phyloP scores from a whole-genome alignment of 2,797 vertebrate genomes.

The Rhabdophis nuchalis region DNA sequence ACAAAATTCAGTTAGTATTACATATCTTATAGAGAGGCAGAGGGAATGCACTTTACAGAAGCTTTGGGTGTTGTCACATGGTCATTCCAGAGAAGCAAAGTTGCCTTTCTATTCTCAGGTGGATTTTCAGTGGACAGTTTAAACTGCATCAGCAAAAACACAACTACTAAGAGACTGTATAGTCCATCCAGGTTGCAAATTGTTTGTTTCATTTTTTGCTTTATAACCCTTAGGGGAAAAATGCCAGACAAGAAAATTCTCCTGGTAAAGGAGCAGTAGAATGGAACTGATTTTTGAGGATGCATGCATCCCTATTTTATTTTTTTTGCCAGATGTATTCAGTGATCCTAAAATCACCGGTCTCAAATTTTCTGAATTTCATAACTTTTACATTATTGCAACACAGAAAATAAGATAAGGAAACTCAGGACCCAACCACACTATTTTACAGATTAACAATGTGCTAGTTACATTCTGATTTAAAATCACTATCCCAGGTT shows the following conservation, averaged over 20 bases:
- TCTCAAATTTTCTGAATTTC: neutral
- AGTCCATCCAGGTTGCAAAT: neutral
- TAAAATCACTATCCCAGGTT: neutral
- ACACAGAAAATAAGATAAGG: neutral
- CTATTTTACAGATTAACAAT: neutral
- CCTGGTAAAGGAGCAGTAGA: neutral
- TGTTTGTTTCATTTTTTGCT: neutral
- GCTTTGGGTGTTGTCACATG: neutral
- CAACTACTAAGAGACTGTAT: neutral
- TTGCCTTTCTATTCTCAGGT: neutral
- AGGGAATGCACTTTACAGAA: neutral
- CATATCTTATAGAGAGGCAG: neutral
- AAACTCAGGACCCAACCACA: neutral
- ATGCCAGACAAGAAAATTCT: neutral
- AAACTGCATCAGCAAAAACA: neutral
- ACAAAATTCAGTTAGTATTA: neutral
- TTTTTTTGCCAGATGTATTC: neutral
- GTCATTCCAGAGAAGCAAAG: neutral
- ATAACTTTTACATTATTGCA: neutral
- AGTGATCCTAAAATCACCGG: neutral
- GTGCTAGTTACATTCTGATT: neutral
- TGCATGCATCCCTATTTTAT: neutral
- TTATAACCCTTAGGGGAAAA: neutral
- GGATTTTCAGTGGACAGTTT: neutral
- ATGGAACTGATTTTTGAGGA: neutral